Evolutionary conservation across 2,113 vertebrate genomes (phyloP).

Genomic region (Microcebus ravelobensis): DNA sequence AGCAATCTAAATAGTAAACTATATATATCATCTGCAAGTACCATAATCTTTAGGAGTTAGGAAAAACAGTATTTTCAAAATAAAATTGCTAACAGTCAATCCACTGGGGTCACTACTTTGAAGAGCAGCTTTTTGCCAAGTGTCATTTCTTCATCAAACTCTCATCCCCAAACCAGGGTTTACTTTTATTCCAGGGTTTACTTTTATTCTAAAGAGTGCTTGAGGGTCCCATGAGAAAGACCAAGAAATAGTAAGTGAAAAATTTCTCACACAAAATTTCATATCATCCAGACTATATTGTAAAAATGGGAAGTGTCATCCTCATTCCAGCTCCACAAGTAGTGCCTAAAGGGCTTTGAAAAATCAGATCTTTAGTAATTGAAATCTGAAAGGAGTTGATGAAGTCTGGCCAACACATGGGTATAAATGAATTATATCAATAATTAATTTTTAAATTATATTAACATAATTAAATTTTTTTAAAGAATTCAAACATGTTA

Average conservation of each 20-base stretch:
- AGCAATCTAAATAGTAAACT: neutral
- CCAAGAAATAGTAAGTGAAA: neutral
- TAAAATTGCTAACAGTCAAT: neutral
- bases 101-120: too few relatives aligned
- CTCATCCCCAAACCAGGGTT: neutral
- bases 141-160: neutral
- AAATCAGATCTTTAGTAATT: neutral
- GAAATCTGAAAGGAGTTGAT: slow-evolving; percentile 56
- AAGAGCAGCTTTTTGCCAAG: neutral
- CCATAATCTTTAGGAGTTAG: neutral
- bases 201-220: neutral
- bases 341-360: neutral
- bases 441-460: neutral
- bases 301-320: neutral
- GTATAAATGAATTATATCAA: neutral
- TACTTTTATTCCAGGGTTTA: neutral
- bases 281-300: neutral
- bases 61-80: neutral
- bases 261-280: neutral
- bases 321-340: neutral
- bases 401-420: neutral
- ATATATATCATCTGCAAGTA: neutral
- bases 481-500: slow-evolving; percentile 46
- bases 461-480: neutral
- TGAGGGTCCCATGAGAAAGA: neutral